A percentile compares a stretch with the other conserved stretches of the same genome.
Conservation (phyloP, 2,888 invertebrate genomes). For the Pheosia gnoma region DNA sequence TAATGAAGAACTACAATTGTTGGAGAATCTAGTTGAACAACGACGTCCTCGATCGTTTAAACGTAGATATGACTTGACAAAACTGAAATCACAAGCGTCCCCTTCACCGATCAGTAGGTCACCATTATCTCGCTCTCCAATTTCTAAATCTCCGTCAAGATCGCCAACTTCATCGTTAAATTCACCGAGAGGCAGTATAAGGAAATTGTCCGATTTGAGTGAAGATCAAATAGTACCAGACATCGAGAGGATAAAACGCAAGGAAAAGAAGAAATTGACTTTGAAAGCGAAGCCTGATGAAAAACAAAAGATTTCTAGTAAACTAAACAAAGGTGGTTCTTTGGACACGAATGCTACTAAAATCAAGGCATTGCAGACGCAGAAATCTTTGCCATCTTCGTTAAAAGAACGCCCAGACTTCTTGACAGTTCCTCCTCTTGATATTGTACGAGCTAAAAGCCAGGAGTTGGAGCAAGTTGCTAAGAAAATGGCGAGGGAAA, state of each 20-base stretch:
- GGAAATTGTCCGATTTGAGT: conserved; percentile 79
- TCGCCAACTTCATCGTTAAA: conserved; percentile 82
- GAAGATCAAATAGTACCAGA: conserved; percentile 81
- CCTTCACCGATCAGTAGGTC: conserved; percentile 78
- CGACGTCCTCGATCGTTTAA: conserved; percentile 79
- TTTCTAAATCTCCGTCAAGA: conserved; percentile 79
- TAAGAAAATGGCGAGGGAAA: conserved; percentile 85
- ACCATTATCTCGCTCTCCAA: conserved; percentile 75
- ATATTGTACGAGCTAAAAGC: conserved; percentile 84
- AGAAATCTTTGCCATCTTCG: conserved; percentile 83
- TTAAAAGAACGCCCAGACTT: conserved; percentile 80
- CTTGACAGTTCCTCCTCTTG: conserved; percentile 79
- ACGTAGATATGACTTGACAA: conserved; percentile 73
- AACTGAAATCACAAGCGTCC: conserved; percentile 67
- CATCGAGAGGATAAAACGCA: conserved; percentile 78
- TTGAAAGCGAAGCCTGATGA: conserved; percentile 76
- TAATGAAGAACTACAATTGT: conserved; percentile 81
- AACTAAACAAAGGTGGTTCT: conserved; percentile 79
- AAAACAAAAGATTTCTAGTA: conserved; percentile 65
- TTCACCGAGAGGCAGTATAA: conserved; percentile 78
- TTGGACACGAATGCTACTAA: conserved; percentile 77
- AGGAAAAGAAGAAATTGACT: conserved; percentile 77
- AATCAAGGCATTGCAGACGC: conserved; percentile 76
- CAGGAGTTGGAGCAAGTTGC: conserved; percentile 84
- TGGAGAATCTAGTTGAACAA: conserved; percentile 82